Evolutionary conservation across 1,140 invertebrate species (phyloP).

Genomic region (Drosophila littoralis): DNA sequence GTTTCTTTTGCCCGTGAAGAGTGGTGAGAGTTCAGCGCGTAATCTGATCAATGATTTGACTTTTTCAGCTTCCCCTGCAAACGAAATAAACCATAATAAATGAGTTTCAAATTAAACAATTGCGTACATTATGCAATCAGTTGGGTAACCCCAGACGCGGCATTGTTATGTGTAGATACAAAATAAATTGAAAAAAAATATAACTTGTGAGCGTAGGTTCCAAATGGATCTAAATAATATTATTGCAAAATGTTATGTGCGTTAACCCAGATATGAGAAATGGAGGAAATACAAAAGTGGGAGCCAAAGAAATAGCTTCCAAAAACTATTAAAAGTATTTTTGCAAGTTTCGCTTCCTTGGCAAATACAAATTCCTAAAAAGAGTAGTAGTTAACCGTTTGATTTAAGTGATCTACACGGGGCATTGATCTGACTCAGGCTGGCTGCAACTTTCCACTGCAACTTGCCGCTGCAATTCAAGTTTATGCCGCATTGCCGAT

Average conservation of each 20-base stretch:
- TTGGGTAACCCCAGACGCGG: slow-evolving; percentile 8
- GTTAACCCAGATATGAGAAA: slow-evolving; percentile 8
- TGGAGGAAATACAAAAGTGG: neutral
- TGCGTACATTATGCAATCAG: slow-evolving; percentile 43
- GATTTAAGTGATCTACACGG: slow-evolving; percentile 26
- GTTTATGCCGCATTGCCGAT: slow-evolving; percentile 60
- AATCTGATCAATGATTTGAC: slow-evolving; percentile 84
- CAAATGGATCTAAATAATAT: neutral
- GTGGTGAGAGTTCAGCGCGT: slow-evolving; percentile 82
- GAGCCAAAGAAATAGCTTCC: neutral
- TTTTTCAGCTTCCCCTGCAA: slow-evolving; percentile 84
- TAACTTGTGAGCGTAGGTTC: neutral
- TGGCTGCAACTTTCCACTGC: slow-evolving; percentile 55
- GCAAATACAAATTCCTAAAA: neutral
- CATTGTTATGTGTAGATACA: slow-evolving; percentile 22
- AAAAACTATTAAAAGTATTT: neutral
- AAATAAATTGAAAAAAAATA: neutral
- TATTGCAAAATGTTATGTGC: neutral
- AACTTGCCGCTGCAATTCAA: slow-evolving; percentile 62
- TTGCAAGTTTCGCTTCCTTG: neutral
- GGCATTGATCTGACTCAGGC: slow-evolving; percentile 46
- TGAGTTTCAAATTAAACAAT: slow-evolving; percentile 26
- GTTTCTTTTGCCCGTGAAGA: slow-evolving; percentile 84
- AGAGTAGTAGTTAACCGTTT: slow-evolving; percentile 3
- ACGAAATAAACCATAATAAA: slow-evolving; percentile 24